A percentile compares a stretch with the other conserved stretches of the same genome.
Evolutionary conservation across 2,113 vertebrate species (phyloP).

Genomic region (Hepsetus odoe): DNA sequence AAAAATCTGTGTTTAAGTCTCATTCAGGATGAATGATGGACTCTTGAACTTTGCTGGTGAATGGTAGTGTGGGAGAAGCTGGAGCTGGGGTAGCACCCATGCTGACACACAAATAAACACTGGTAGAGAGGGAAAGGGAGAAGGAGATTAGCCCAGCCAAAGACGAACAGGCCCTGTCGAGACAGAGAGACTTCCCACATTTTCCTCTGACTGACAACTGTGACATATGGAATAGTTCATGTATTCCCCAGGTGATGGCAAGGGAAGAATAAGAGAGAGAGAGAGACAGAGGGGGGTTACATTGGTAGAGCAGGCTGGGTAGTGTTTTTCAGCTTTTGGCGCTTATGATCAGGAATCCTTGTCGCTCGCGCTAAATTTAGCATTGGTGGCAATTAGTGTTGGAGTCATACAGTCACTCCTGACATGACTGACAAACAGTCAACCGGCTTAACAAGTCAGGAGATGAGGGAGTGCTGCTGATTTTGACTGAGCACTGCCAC

Average conservation of each 20-base stretch:
- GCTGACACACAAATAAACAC: constrained; percentile 83
- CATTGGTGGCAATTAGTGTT: constrained; percentile 94
- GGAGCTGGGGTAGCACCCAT: constrained; percentile 75
- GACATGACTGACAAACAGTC: constrained; percentile 90
- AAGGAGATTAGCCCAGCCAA: constrained; percentile 58
- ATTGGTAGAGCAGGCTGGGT: constrained; percentile 95
- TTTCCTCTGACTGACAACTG: constrained; percentile 96
- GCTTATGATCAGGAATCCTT: constrained; percentile 94
- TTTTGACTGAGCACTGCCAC: constrained; percentile 24
- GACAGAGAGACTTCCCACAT: constrained; percentile 85
- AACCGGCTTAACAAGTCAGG: constrained; percentile 75
- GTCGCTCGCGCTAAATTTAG: constrained; percentile 94
- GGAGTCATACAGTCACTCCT: constrained; percentile 92
- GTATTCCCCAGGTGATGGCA: constrained; percentile 96
- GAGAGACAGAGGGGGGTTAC: constrained; percentile 81
- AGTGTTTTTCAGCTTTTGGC: constrained; percentile 86
- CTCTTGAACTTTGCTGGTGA: neutral
- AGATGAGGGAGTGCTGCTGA: constrained; percentile 60
- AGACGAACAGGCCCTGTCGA: constrained; percentile 21
- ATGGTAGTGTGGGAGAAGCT: constrained; percentile 23
- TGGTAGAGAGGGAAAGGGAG: constrained; percentile 39
- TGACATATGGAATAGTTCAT: constrained; percentile 99
- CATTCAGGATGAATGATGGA: neutral
- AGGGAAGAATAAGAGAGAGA: constrained; percentile 79
- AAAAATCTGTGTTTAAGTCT: neutral